These are phyloP conservation scores for Geophilus truncorum DNA, from an alignment of 2,888 invertebrate genomes.

Conservation along the genomic window DNA sequence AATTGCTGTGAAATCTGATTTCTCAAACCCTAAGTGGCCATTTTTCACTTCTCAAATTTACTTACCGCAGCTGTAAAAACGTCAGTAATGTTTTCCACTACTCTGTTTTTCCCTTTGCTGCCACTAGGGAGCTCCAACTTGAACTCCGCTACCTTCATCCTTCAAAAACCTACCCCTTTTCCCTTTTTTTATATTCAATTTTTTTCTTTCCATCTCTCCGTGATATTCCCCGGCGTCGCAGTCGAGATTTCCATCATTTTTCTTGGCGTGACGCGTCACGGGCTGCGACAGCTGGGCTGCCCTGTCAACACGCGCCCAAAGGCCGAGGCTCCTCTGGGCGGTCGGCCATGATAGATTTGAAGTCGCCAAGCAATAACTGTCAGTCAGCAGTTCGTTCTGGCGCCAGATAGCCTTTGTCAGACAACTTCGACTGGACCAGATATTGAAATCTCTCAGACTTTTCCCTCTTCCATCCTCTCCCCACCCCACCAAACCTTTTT, in stretches of 20 bases:
- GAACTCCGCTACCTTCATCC: not conserved
- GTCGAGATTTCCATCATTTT: constrained; percentile 17
- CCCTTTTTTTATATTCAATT: not conserved
- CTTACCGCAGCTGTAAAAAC: constrained; percentile 15
- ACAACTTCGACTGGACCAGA: constrained; percentile 1
- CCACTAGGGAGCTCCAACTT: not conserved
- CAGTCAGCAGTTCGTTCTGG: constrained; percentile 14
- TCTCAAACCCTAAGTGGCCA: constrained; percentile 15
- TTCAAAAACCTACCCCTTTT: not conserved
- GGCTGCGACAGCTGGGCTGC: constrained; percentile 13
- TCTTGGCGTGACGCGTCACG: constrained; percentile 14
- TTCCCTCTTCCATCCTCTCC: too few relatives aligned
- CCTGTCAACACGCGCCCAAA: constrained; percentile 14
- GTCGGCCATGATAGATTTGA: constrained; percentile 10
- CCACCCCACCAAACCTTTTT: not conserved
- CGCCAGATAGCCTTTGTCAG: constrained; percentile 9
- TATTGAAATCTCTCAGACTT: not conserved
- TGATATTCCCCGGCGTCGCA: constrained; percentile 4
- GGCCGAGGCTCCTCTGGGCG: constrained; percentile 1
- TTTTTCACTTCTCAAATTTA: constrained; percentile 18
- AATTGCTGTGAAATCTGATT: constrained; percentile 7
- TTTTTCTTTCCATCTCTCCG: not conserved
- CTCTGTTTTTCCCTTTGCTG: not conserved
- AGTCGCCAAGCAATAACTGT: constrained; percentile 15
- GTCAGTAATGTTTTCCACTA: not conserved